phyloP scores from a whole-genome alignment of 2,113 vertebrate species.

The Helogale parvula region DNA sequence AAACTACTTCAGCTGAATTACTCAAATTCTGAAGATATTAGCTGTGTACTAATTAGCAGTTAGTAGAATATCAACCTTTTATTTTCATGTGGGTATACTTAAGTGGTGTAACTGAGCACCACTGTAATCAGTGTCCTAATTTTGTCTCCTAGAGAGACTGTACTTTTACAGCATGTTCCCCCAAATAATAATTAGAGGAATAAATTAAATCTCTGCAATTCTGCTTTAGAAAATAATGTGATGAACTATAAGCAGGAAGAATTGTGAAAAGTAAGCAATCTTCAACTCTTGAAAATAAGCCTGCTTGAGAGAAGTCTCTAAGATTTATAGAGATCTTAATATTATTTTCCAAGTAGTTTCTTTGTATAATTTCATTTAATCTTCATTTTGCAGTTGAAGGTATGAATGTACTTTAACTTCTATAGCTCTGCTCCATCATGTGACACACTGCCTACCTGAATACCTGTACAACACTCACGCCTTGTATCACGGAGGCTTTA shows the following conservation, averaged over 20 bases:
- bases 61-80: conserved; percentile 69
- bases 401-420: neutral
- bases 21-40: conserved; percentile 64
- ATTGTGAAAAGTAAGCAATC: conserved; percentile 43
- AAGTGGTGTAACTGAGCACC: conserved; percentile 66
- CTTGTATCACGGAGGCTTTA: neutral
- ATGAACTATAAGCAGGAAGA: conserved; percentile 28
- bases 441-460: neutral
- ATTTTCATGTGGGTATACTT: conserved; percentile 66
- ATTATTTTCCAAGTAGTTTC: neutral
- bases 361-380: neutral
- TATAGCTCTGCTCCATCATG: neutral
- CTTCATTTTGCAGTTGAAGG: neutral
- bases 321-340: neutral
- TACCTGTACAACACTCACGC: neutral
- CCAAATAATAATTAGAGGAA: conserved; percentile 77
- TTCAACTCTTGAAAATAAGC: conserved; percentile 37
- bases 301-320: neutral
- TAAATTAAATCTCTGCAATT: conserved; percentile 74
- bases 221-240: conserved; percentile 63
- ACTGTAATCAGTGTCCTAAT: conserved; percentile 75
- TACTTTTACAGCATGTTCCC: conserved; percentile 56
- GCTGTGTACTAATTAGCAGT: conserved; percentile 69
- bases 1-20: conserved; percentile 60
- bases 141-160: conserved; percentile 71